Percentiles rank a stretch among this genome's conserved stretches.
These are phyloP conservation scores for Cremastobaeus sp. DNA, from an alignment of 2,888 invertebrate genomes.

Conservation along the genomic window DNA sequence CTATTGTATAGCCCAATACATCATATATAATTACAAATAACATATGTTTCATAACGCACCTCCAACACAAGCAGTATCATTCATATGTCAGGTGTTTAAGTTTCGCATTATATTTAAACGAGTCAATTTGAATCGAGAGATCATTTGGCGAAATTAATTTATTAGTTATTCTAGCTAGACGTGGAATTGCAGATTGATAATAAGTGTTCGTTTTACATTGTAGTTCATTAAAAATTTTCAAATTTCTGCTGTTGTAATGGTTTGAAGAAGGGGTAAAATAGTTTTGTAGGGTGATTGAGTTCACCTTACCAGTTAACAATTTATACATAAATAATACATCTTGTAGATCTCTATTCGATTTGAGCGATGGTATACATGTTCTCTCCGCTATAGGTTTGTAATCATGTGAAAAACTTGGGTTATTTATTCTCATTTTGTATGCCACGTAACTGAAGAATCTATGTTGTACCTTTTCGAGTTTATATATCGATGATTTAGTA, in stretches of 20 bases:
- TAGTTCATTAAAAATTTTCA: not conserved
- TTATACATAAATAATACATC: conserved; percentile 5
- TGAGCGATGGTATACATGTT: not conserved
- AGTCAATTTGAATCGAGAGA: not conserved
- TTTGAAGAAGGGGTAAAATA: not conserved
- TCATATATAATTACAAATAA: no score
- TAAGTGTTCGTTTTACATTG: not conserved
- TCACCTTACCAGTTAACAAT: not conserved
- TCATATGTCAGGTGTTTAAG: not conserved
- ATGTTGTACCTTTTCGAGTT: conserved; percentile 21
- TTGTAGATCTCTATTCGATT: not conserved
- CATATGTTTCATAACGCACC: no score
- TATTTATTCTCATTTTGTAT: conserved; percentile 2
- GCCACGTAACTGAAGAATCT: conserved; percentile 19
- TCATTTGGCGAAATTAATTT: not conserved
- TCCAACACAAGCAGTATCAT: no score
- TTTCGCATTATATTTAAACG: not conserved
- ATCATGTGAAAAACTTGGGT: conserved; percentile 11
- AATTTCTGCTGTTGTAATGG: not conserved
- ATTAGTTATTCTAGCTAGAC: not conserved
- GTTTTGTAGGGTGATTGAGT: not conserved
- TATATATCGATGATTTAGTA: not conserved
- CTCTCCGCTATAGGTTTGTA: conserved; percentile 1
- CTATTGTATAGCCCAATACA: no score
- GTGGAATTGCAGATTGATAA: not conserved